Evolutionary conservation across 2,888 invertebrate species (phyloP), one percentile per base, ranked within the genome.

Genomic region (Catocala sponsa): DNA sequence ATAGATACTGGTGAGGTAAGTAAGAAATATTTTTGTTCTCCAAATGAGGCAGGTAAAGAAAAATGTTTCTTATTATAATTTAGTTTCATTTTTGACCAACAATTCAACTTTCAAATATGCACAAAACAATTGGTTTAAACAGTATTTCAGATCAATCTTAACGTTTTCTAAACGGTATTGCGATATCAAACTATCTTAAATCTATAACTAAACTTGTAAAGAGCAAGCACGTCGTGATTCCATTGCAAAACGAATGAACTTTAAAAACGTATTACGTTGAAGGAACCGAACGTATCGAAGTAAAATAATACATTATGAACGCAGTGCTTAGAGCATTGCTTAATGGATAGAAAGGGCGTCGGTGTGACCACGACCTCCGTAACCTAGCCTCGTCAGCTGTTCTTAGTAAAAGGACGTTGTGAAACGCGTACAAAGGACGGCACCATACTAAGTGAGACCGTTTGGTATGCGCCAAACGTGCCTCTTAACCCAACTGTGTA

Each of bases 281-380:
- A 38, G 38, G 51, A n/a, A 44, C 33, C 10, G 0, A 9, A 48
- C 6, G 33, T 33, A 48, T 4, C 10, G 4, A 7, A 38, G 35
- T 9, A 38, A 9, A 38, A 38, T 38, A 38, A 38, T 38, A 9
- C 7, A 38, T 38, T 38, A 25, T 32, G 48, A 48, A 33, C 25
- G 25, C n/a, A 25, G 7, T 44, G 12, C 13, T 12, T 13, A 6
- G 10, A 41, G 65, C 68, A 70, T 59, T 54, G 47, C 59, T 32
- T n/a, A 44, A 58, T 46, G 74, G 62, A 79, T 86, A 82, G 85
- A 89, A 86, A 88, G 84, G 87, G 84, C 81, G 76, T 67, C 65
- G 70, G 65, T 71, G 74, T 76, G 81, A 76, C 79, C 77, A 71
- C 79, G 88, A 88, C 87, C 87, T 82, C 80, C 65, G 72, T 72